Conservation (phyloP, 2,888 invertebrate genomes). For the Drosophila neoperkinsi region DNA sequence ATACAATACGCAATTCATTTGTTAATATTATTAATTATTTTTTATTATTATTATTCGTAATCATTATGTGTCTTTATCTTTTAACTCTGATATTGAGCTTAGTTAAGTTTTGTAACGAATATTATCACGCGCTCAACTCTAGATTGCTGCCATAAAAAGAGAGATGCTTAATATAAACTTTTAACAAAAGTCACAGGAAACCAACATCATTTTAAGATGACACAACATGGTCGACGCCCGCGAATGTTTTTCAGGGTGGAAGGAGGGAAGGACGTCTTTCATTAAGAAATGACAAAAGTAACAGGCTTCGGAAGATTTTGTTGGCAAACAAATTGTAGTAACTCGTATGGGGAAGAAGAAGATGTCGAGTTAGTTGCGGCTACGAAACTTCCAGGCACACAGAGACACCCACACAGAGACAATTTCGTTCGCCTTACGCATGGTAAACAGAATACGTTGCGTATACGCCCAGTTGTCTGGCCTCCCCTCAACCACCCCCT, state of each 20-base stretch:
- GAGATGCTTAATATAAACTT: conserved; percentile 52
- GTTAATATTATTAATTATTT: not conserved
- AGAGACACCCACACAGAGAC: not conserved
- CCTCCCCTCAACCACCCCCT: not conserved
- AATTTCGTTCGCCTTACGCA: conserved; percentile 62
- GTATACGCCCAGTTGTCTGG: conserved; percentile 56
- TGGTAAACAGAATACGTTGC: conserved; percentile 55
- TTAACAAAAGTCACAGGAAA: conserved; percentile 50
- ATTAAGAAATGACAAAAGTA: conserved; percentile 56
- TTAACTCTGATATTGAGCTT: not conserved
- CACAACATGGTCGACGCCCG: conserved; percentile 47
- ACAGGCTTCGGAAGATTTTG: conserved; percentile 47
- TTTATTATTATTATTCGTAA: not conserved
- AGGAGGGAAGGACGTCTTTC: conserved; percentile 33
- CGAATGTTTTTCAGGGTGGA: not conserved
- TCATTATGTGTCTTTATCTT: not conserved
- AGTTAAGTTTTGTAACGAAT: not conserved
- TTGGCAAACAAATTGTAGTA: conserved; percentile 70
- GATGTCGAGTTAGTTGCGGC: conserved; percentile 61
- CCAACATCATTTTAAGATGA: conserved; percentile 58
- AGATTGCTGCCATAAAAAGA: conserved; percentile 4
- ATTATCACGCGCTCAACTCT: conserved; percentile 15
- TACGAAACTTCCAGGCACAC: conserved; percentile 56
- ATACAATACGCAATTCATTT: not conserved
- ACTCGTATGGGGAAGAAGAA: conserved; percentile 35